A percentile compares a stretch with the other conserved stretches of the same genome.
Conservation (phyloP, 2,888 invertebrate genomes). For the Suillia variegata region DNA sequence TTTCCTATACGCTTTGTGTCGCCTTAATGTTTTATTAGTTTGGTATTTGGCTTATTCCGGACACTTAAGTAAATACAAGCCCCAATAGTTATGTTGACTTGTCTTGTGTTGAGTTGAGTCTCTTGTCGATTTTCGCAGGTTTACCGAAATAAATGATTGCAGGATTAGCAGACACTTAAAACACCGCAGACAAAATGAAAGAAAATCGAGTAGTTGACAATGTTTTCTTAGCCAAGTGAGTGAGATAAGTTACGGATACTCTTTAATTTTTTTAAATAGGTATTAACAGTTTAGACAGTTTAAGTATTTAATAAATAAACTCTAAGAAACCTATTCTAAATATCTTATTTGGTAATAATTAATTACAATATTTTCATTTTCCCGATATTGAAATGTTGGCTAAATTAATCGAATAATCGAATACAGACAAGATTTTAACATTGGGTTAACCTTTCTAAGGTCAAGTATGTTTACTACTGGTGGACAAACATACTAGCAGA, state of each 20-base stretch:
- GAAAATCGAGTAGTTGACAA: not conserved
- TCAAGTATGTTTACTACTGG: not conserved
- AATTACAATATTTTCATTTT: too few species aligned
- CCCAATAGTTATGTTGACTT: not conserved
- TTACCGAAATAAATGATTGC: not conserved
- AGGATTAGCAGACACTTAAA: not conserved
- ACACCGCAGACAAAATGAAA: not conserved
- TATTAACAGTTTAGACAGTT: too few species aligned
- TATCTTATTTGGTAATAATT: too few species aligned
- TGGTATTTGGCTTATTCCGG: not conserved
- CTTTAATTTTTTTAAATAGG: too few species aligned
- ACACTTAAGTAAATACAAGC: not conserved
- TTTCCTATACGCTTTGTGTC: not conserved
- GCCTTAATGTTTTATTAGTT: slow-evolving; percentile 1
- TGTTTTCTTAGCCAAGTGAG: not conserved
- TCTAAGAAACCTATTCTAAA: too few species aligned
- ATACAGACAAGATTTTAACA: too few species aligned
- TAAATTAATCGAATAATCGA: too few species aligned
- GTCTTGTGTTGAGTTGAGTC: not conserved
- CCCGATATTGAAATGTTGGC: too few species aligned
- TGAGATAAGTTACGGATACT: too few species aligned
- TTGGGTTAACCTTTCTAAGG: not conserved
- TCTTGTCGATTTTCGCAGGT: too few species aligned
- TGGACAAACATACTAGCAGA: too few species aligned
- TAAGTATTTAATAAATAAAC: too few species aligned